Percentiles rank a stretch among this genome's conserved stretches.
Evolutionary conservation across 1,140 invertebrate species (phyloP).

Genomic region (Mamestra configurata): DNA sequence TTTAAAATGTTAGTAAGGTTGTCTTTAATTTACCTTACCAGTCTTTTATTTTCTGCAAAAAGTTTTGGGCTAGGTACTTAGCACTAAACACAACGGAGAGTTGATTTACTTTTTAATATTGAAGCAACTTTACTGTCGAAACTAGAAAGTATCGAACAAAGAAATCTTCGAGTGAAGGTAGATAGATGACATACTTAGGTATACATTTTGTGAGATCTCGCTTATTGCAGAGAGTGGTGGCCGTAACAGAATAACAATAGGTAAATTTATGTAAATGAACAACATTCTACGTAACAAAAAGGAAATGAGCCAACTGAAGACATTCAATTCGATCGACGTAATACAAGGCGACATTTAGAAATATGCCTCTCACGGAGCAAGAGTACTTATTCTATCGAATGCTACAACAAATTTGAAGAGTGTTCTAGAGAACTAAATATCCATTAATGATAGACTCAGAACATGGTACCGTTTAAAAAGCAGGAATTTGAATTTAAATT

Average conservation of each 20-base stretch:
- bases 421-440: background rate
- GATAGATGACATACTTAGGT: background rate
- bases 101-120: no score
- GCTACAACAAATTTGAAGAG: background rate
- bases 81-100: no score
- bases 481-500: constrained; percentile 5
- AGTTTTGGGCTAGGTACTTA: background rate
- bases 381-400: background rate
- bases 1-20: background rate
- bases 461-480: background rate
- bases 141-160: constrained; percentile 42
- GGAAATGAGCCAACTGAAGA: constrained; percentile 74
- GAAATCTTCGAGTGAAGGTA: constrained; percentile 55
- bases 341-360: constrained; percentile 64
- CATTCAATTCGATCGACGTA: constrained; percentile 67
- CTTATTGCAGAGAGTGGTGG: constrained; percentile 70
- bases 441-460: background rate
- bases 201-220: constrained; percentile 68
- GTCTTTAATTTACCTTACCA: no score
- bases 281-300: constrained; percentile 80
- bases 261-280: constrained; percentile 86
- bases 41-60: background rate
- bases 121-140: background rate
- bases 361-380: constrained; percentile 54
- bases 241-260: constrained; percentile 82